Evolutionary conservation across 2,888 invertebrate species (phyloP), one percentile per base, ranked within the genome.

Genomic region (Gymnocheta viridis): DNA sequence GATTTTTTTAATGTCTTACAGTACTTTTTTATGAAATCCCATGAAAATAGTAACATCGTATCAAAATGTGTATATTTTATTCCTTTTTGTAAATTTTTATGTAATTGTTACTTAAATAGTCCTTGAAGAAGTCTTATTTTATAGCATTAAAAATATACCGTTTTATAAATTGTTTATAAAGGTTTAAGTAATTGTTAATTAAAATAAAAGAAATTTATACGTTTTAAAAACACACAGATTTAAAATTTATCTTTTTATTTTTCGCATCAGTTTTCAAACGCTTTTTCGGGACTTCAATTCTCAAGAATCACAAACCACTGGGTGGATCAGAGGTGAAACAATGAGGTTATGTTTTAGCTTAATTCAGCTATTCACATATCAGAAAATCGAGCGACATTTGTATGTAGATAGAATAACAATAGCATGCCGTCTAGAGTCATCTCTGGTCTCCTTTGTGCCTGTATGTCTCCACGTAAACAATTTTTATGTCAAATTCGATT

Each of bases 81-180:
- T n/a, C 44, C 2, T 54, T 38, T 22, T 22, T 54, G 19, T 49
- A 62, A 7, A 44, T 10, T 54, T 73, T 47, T 64, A 51, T 78
- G 22, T 17, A 66, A 56, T n/a, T 73, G 66, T 76, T 82, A 76
- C 51, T 76, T 76, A 44, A 69, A 62, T 54, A 76, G 67, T 82
- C 17, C 47, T 69, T 62, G 4, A 58, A 38, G 9, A 73, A 74
- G 47, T 35, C 17, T 70, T 72, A 51, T 54, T 66, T 72, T 69
- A n/a, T n/a, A 22, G 32, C 4, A 35, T 29, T 49, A 5, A 27
- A 2, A 29, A 35, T 54, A 47, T 54, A 54, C 19, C 32, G 14
- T 62, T 51, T 74, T 74, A 12, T 41, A 62, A 41, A 72, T 41
- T 44, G 27, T 58, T 72, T 47, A 10, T 47, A 35, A 44, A 44